Conservation (phyloP, 2,113 vertebrate species). For the Numida meleagris region DNA sequence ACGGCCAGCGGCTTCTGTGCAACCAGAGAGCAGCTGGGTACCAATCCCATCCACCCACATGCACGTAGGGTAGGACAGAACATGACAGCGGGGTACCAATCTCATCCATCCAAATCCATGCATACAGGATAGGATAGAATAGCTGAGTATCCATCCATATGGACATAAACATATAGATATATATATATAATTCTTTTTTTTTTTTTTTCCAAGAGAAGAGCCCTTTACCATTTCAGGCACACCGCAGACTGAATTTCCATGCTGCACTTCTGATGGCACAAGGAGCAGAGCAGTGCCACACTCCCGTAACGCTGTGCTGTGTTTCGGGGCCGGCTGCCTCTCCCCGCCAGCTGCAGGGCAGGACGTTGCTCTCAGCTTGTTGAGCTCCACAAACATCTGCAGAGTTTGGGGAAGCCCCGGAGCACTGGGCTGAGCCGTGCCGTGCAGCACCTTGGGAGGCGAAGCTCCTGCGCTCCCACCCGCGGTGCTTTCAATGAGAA, state of each 20-base stretch:
- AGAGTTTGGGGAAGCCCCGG: background rate
- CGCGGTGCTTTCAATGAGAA: background rate
- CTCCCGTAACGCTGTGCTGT: background rate
- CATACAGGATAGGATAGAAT: background rate
- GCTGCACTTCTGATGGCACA: background rate
- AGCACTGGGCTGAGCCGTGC: rapidly evolving
- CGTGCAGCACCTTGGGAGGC: rapidly evolving
- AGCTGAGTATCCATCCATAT: too few relatives aligned
- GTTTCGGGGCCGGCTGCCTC: background rate
- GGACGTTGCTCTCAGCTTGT: background rate
- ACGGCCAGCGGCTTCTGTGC: too few relatives aligned
- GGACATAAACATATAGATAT: background rate
- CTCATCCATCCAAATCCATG: background rate
- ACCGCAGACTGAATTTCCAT: background rate
- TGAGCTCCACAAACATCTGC: background rate
- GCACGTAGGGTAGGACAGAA: background rate
- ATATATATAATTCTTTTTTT: background rate
- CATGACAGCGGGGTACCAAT: background rate
- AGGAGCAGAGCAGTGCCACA: rapidly evolving
- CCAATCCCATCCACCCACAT: too few relatives aligned
- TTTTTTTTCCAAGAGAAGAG: background rate
- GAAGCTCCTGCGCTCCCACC: background rate
- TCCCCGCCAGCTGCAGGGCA: rapidly evolving
- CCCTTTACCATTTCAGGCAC: background rate
- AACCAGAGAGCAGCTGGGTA: too few relatives aligned